Evolutionary conservation across 1,140 invertebrate species (phyloP).

Genomic region (Diachasma alloeum): DNA sequence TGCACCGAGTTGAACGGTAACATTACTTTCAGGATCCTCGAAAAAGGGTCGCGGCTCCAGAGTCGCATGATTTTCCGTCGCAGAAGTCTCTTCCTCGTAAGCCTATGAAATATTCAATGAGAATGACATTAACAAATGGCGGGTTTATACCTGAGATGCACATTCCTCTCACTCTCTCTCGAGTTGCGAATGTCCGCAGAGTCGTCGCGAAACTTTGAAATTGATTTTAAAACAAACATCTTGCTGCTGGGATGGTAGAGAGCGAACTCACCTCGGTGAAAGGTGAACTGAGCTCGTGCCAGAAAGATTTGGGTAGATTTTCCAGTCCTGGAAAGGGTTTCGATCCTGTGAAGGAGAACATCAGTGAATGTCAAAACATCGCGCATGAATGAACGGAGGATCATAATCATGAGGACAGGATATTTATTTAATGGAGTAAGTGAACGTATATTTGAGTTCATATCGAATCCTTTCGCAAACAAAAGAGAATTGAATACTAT

Average conservation of each 20-base stretch:
- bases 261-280: slow-evolving; percentile 64
- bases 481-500: no score
- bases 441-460: no score
- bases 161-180: not conserved
- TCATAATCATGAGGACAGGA: no score
- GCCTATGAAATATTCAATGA: slow-evolving; percentile 39
- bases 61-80: slow-evolving; percentile 60
- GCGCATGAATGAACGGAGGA: no score
- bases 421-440: no score
- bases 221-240: not conserved
- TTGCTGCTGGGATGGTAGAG: not conserved
- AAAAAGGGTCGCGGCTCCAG: slow-evolving; percentile 68
- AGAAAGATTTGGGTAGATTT: slow-evolving; percentile 67
- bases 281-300: slow-evolving; percentile 70
- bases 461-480: no score
- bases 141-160: not conserved
- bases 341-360: slow-evolving; percentile 46
- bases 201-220: not conserved
- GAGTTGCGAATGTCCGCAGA: not conserved
- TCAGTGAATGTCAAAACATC: not conserved
- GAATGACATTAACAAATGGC: slow-evolving; percentile 10
- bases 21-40: slow-evolving; percentile 67
- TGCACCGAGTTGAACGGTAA: slow-evolving; percentile 70
- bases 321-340: slow-evolving; percentile 60
- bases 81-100: slow-evolving; percentile 60